Percentiles rank a stretch among this genome's conserved stretches.
These are phyloP conservation scores for Epirrhoe tristata DNA, from an alignment of 2,888 invertebrate species.

Conservation along the genomic window DNA sequence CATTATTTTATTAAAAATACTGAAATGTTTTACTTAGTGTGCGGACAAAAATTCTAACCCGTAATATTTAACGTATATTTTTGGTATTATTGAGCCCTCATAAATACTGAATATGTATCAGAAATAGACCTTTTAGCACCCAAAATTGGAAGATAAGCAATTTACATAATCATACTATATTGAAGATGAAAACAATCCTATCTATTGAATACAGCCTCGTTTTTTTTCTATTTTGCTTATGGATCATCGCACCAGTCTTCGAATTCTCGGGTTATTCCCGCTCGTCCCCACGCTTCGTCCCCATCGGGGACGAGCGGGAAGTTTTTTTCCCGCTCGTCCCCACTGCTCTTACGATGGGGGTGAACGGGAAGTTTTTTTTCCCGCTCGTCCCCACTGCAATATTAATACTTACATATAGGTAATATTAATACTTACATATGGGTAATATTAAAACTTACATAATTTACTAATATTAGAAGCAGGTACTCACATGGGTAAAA, in stretches of 20 bases:
- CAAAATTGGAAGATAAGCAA: slow-evolving; percentile 42
- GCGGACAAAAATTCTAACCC: slow-evolving; percentile 22
- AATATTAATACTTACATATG: too few relatives aligned
- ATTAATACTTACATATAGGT: too few relatives aligned
- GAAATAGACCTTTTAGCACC: slow-evolving; percentile 37
- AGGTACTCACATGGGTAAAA: too few relatives aligned
- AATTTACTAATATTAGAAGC: too few relatives aligned
- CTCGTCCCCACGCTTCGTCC: too few relatives aligned
- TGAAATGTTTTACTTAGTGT: slow-evolving; percentile 9
- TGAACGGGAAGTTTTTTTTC: too few relatives aligned
- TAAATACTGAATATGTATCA: slow-evolving; percentile 42
- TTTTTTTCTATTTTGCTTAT: slow-evolving; percentile 47
- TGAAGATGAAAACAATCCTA: slow-evolving; percentile 37
- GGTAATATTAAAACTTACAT: too few relatives aligned
- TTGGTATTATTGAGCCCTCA: slow-evolving; percentile 34
- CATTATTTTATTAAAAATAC: slow-evolving; percentile 35
- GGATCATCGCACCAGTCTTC: slow-evolving; percentile 60
- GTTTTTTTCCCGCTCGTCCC: too few relatives aligned
- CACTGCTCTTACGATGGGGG: too few relatives aligned
- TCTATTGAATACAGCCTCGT: slow-evolving; percentile 43
- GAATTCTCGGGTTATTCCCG: too few relatives aligned
- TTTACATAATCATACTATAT: slow-evolving; percentile 35
- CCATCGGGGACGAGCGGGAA: too few relatives aligned
- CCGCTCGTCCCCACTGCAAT: too few relatives aligned
- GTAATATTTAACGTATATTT: slow-evolving; percentile 17